Percentiles rank a stretch among this genome's conserved stretches.
Evolutionary conservation across 2,113 vertebrate genomes (phyloP).

Genomic region (Rhineura floridana): DNA sequence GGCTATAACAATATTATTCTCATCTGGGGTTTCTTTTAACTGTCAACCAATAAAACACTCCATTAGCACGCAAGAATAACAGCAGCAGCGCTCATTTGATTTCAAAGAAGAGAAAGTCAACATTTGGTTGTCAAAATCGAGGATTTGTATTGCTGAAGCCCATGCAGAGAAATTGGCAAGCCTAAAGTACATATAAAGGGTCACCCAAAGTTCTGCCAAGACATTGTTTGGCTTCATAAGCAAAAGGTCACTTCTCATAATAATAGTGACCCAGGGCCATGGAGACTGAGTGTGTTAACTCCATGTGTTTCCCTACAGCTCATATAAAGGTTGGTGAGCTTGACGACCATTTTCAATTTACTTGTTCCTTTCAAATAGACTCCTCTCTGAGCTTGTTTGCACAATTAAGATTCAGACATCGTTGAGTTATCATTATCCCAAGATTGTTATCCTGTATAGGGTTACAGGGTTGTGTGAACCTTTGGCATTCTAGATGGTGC

Average conservation of each 20-base stretch:
- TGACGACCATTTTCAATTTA: neutral
- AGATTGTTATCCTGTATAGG: neutral
- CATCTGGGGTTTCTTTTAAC: conserved; percentile 38
- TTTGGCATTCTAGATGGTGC: too few relatives aligned
- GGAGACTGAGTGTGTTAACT: conserved; percentile 1
- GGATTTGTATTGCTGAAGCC: conserved; percentile 50
- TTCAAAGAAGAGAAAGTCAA: conserved; percentile 33
- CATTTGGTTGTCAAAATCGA: conserved; percentile 46
- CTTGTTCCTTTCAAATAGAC: neutral
- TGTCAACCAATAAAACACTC: conserved; percentile 43
- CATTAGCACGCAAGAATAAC: conserved; percentile 38
- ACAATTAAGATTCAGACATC: neutral
- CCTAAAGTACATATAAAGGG: conserved; percentile 33
- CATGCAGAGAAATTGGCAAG: conserved; percentile 15
- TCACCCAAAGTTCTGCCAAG: conserved; percentile 31
- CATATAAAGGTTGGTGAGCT: neutral
- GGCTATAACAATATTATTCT: conserved; percentile 38
- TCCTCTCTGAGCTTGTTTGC: neutral
- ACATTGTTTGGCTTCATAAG: conserved; percentile 45
- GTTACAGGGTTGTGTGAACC: too few relatives aligned
- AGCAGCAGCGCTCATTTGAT: conserved; percentile 10
- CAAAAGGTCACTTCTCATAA: conserved; percentile 38
- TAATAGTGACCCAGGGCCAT: neutral
- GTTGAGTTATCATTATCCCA: neutral
- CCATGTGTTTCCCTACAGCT: conserved; percentile 24